A percentile compares a stretch with the other conserved stretches of the same genome.
phyloP scores from a whole-genome alignment of 2,113 vertebrate species.

The Chloroceryle aenea region DNA sequence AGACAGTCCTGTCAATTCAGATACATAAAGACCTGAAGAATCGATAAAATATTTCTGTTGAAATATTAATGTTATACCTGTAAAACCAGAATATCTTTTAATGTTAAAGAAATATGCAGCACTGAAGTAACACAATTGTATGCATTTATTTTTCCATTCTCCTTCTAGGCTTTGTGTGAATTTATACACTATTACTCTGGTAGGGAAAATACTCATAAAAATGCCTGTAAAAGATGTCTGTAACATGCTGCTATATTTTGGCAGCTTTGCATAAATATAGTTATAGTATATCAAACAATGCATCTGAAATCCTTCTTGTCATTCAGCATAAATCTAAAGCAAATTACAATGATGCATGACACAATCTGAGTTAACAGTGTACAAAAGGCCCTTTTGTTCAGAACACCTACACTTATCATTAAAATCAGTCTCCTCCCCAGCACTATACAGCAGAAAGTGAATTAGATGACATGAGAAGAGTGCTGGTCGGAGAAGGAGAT shows the following conservation, averaged over 20 bases:
- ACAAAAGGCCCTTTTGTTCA: neutral
- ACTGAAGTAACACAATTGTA: neutral
- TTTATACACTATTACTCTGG: neutral
- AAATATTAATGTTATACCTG: neutral
- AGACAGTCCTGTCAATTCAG: neutral
- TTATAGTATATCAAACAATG: neutral
- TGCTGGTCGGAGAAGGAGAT: neutral
- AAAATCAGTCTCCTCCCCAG: neutral
- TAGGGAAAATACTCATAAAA: neutral
- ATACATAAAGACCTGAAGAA: neutral
- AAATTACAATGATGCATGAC: neutral
- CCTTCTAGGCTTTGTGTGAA: neutral
- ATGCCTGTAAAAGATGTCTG: neutral
- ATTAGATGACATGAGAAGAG: neutral
- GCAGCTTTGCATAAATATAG: neutral
- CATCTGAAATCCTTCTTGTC: neutral
- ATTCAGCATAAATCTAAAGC: neutral
- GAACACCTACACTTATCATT: neutral
- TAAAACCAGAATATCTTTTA: neutral
- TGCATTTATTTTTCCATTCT: neutral
- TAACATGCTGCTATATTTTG: neutral
- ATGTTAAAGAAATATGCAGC: neutral
- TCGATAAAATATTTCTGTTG: neutral
- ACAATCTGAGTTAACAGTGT: neutral
- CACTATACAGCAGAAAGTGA: neutral